phyloP scores from a whole-genome alignment of 2,797 vertebrate species.

The Uromys caudimaculatus region DNA sequence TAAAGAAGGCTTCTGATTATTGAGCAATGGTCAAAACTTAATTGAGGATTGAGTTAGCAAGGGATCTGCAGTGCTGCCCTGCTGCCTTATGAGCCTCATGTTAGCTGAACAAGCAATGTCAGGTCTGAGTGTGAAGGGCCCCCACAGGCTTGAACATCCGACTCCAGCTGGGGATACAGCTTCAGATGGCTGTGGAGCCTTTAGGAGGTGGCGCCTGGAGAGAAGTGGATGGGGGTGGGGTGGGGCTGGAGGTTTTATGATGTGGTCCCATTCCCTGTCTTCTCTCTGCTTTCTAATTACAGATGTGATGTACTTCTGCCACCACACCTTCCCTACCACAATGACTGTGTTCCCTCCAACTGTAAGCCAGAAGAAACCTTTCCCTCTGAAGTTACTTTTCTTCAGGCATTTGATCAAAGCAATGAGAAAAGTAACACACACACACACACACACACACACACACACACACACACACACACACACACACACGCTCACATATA shows the following conservation, averaged over 20 bases:
- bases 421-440: background rate
- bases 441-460: background rate
- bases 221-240: no score
- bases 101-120: background rate
- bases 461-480: background rate
- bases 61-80: background rate
- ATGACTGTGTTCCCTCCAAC: background rate
- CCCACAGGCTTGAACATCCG: slow-evolving; percentile 15
- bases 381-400: background rate
- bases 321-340: background rate
- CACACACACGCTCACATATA: no score
- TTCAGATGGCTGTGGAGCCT: background rate
- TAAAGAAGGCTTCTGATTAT: background rate
- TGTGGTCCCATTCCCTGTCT: background rate
- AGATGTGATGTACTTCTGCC: background rate
- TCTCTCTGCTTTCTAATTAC: background rate
- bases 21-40: no score
- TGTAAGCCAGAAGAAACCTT: background rate
- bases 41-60: background rate
- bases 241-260: background rate
- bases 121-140: background rate
- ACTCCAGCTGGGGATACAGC: no score
- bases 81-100: background rate
- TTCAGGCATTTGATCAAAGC: background rate
- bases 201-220: background rate